Base-by-base conservation (phyloP, 2,113 vertebrate species). In the Grallaria varia region DNA sequence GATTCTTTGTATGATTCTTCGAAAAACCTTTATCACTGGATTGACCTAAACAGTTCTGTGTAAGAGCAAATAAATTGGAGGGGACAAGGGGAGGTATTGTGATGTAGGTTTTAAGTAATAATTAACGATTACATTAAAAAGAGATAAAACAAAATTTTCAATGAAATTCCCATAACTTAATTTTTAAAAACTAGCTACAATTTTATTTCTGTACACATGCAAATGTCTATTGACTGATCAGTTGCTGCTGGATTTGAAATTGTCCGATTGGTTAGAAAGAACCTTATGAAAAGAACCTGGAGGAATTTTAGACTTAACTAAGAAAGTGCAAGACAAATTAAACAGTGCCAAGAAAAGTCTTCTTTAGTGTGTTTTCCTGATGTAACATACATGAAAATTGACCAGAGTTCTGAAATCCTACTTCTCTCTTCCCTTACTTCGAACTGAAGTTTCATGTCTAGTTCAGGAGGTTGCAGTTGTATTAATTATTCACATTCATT, bases 401-500 rank as follows among this genome's bases (percentile, higher is more conserved):
- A 22, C n/a, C 20, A 74, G 50, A 85, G 17, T 15, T 76, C 49
- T 81, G 64, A 64, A 82, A 40, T 79, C 2, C 20, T 40, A 18
- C 6, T 74, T 66, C 11, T 67, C 40, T 81, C 53, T 89, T 86
- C 6, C 10, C 12, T 87, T 75, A 27, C 18, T 84, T 77, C 55
- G 27, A 89, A 76, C 63, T 33, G 17, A 88, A 86, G 9, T 50
- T 90, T 62, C 12, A 13, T 50, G 28, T 76, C 72, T 83, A 31
- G 60, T 87, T 96, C 74, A 88, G 73, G 53, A 80, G 42, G 49
- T 56, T 80, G 37, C 35, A 68, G 23, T 90, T 28, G 2, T 35
- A 33, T 82, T 74, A 95, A 44, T 81, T 87, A 74, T 89, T 96
- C 86, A 45, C 87, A 85, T 76, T 75, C 5, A 76, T 80, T 89